phyloP scores from a whole-genome alignment of 2,113 vertebrate genomes.

The Ictalurus furcatus region DNA sequence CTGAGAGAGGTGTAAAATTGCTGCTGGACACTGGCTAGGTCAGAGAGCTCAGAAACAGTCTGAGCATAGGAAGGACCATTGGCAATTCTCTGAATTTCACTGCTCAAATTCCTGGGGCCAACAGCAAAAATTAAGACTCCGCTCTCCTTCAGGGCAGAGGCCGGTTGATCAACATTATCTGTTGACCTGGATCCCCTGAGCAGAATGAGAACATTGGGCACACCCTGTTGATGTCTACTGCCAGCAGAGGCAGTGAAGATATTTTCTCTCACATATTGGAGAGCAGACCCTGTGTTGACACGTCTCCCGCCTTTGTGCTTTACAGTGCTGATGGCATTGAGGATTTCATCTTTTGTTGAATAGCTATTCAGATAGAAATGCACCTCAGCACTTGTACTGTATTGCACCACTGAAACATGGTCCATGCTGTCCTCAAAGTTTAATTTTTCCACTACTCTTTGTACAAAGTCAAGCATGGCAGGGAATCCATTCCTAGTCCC shows the following conservation, averaged over 20 bases:
- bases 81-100: conserved; percentile 63
- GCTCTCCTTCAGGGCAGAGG: conserved; percentile 73
- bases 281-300: conserved; percentile 54
- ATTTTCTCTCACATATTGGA: conserved; percentile 59
- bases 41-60: conserved; percentile 38
- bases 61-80: conserved; percentile 18
- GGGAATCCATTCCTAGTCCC: conserved; percentile 61
- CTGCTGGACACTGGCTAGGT: conserved; percentile 34
- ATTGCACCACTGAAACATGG: conserved; percentile 54
- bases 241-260: conserved; percentile 59
- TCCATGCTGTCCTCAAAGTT: conserved; percentile 49
- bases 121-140: conserved; percentile 84
- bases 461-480: conserved; percentile 65
- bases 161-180: conserved; percentile 68
- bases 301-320: conserved; percentile 60
- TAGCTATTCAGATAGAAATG: conserved; percentile 44
- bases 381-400: conserved; percentile 49
- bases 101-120: conserved; percentile 73
- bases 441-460: conserved; percentile 49
- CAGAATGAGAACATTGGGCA: conserved; percentile 61
- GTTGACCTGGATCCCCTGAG: conserved; percentile 57
- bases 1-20: conserved; percentile 32
- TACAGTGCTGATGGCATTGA: conserved; percentile 25
- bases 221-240: conserved; percentile 52
- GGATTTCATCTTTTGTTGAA: conserved; percentile 36